Evolutionary conservation across 1,140 invertebrate species (phyloP).

Genomic region (Zaprionus lachaisei): DNA sequence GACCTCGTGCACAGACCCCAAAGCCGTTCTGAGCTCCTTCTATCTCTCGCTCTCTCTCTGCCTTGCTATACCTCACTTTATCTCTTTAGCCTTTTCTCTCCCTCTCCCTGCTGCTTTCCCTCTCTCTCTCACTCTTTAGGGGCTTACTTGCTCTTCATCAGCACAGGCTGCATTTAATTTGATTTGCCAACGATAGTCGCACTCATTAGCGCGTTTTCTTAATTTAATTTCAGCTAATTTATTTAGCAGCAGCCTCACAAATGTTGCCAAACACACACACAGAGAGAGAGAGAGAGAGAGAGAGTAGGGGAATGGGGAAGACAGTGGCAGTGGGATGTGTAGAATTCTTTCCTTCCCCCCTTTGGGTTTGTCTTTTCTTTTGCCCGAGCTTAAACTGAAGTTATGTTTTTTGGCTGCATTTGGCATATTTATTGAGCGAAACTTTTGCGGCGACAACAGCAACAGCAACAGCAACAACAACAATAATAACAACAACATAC

Average conservation of each 20-base stretch:
- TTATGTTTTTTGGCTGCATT: conserved; percentile 56
- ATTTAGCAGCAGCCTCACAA: conserved; percentile 40
- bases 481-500: neutral
- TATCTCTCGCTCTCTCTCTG: neutral
- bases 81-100: conserved; percentile 17
- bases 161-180: conserved; percentile 69
- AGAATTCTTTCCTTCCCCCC: conserved; percentile 6
- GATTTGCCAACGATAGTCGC: conserved; percentile 64
- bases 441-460: conserved; percentile 42
- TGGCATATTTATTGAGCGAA: conserved; percentile 54
- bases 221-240: conserved; percentile 71
- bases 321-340: neutral
- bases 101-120: conserved; percentile 35
- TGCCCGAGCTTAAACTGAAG: conserved; percentile 61
- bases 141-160: conserved; percentile 45
- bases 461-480: neutral
- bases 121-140: neutral
- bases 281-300: neutral
- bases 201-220: conserved; percentile 68
- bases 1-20: neutral
- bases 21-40: neutral
- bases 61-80: conserved; percentile 7
- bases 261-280: conserved; percentile 48
- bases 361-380: conserved; percentile 15
- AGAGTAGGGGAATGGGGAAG: neutral